A percentile compares a stretch with the other conserved stretches of the same genome.
Evolutionary conservation across 1,140 invertebrate genomes (phyloP).

Genomic region (Caerostris extrusa): DNA sequence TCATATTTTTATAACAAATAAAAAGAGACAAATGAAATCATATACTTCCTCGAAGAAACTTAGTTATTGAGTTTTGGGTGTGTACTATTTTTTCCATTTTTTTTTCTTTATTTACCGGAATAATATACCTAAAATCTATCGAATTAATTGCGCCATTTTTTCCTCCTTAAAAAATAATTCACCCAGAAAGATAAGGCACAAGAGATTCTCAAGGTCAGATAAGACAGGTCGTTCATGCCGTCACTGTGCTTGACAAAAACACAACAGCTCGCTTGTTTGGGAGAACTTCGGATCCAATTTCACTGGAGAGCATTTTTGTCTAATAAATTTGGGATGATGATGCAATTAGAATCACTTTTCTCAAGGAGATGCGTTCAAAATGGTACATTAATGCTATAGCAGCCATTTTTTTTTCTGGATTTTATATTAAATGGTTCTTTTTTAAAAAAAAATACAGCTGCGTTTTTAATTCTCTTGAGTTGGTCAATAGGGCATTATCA

Average conservation of each 20-base stretch:
- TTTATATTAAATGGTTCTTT: no score
- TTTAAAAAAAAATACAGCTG: no score
- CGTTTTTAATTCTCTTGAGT: no score
- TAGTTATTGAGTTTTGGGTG: background rate
- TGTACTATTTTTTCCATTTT: background rate
- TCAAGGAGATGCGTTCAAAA: no score
- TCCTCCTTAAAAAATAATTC: background rate
- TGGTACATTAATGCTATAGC: no score
- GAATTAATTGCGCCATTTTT: background rate
- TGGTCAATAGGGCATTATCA: no score
- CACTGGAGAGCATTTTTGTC: background rate
- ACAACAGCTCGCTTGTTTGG: background rate
- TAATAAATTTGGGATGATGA: no score
- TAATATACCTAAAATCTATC: background rate
- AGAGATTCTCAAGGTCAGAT: slow-evolving; percentile 2
- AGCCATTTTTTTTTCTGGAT: no score
- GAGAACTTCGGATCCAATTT: background rate
- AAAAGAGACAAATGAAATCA: no score
- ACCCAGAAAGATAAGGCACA: background rate
- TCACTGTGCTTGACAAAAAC: background rate
- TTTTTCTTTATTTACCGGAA: background rate
- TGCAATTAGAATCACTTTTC: no score
- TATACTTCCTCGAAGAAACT: background rate
- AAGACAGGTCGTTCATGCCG: background rate
- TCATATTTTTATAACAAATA: no score